These are phyloP conservation scores for Agriopis leucophaearia DNA, from an alignment of 2,888 invertebrate genomes.

Conservation along the genomic window DNA sequence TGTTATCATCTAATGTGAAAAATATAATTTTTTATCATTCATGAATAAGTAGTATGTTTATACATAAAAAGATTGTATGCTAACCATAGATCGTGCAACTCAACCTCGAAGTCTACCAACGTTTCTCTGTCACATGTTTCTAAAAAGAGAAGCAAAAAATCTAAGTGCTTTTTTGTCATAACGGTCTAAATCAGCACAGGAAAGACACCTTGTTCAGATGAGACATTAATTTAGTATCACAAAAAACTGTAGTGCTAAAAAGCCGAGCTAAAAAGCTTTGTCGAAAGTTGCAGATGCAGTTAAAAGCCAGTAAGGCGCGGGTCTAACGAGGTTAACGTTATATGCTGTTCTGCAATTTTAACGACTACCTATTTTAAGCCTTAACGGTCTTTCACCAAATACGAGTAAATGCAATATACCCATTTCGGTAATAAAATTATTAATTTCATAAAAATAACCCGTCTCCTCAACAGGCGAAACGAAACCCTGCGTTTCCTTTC, in stretches of 20 bases:
- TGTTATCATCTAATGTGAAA: too few species aligned
- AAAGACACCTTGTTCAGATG: slow-evolving; percentile 13
- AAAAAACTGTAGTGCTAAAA: slow-evolving; percentile 14
- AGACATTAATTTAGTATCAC: slow-evolving; percentile 5
- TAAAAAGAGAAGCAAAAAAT: slow-evolving; percentile 18
- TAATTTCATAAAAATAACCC: slow-evolving; percentile 42
- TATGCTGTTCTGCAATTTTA: not conserved
- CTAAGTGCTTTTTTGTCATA: slow-evolving; percentile 23
- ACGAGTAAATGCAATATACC: not conserved
- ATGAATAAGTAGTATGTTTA: not conserved
- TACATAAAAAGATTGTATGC: not conserved
- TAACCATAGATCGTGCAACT: slow-evolving; percentile 3
- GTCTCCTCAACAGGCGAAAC: slow-evolving; percentile 31
- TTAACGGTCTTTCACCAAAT: slow-evolving; percentile 34
- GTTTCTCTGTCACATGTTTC: slow-evolving; percentile 16
- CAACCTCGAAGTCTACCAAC: not conserved
- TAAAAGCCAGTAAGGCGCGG: slow-evolving; percentile 4
- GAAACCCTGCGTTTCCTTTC: slow-evolving; percentile 71
- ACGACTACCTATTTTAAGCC: not conserved
- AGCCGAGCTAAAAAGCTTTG: not conserved
- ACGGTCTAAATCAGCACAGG: slow-evolving; percentile 20
- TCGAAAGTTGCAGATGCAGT: slow-evolving; percentile 10
- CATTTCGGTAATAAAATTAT: slow-evolving; percentile 29
- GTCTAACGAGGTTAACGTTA: slow-evolving; percentile 2
- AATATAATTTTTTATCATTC: too few species aligned